phyloP scores from a whole-genome alignment of 1,140 invertebrate species.

The Drosophila novamexicana region DNA sequence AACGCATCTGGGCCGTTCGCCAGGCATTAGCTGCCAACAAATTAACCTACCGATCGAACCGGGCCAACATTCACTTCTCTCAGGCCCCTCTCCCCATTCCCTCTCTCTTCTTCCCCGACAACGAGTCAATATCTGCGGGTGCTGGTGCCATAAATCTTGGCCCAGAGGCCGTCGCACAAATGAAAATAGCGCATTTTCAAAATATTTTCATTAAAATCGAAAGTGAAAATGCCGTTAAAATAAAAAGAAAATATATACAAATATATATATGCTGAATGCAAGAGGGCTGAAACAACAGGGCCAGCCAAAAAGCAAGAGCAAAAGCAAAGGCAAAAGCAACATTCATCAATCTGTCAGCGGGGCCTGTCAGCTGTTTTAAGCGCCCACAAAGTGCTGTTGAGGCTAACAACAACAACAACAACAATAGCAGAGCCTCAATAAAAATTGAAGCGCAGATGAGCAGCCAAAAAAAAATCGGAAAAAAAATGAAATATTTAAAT shows the following conservation, averaged over 20 bases:
- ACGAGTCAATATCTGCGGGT: neutral
- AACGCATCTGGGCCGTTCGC: slow-evolving; percentile 30
- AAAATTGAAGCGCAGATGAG: slow-evolving; percentile 60
- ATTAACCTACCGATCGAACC: slow-evolving; percentile 47
- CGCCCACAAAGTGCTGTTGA: slow-evolving; percentile 76
- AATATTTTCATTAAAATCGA: slow-evolving; percentile 81
- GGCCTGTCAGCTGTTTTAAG: slow-evolving; percentile 82
- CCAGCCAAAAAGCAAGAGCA: neutral
- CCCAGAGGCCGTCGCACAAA: slow-evolving; percentile 47
- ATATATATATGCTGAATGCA: slow-evolving; percentile 7
- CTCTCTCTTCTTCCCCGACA: neutral
- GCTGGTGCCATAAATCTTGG: slow-evolving; percentile 64
- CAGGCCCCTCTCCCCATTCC: neutral
- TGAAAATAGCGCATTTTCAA: slow-evolving; percentile 75
- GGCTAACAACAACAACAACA: slow-evolving; percentile 40
- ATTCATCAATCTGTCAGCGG: slow-evolving; percentile 82
- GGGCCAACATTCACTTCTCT: slow-evolving; percentile 41
- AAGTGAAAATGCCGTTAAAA: slow-evolving; percentile 55
- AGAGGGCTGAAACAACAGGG: slow-evolving; percentile 48
- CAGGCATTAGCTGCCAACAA: slow-evolving; percentile 46
- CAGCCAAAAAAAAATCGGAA: slow-evolving; percentile 10
- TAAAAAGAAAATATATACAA: slow-evolving; percentile 1
- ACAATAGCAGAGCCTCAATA: slow-evolving; percentile 53
- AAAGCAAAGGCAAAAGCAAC: slow-evolving; percentile 42
- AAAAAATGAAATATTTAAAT: slow-evolving; percentile 22